A percentile compares a stretch with the other conserved stretches of the same genome.
These are phyloP conservation scores for Rhingia campestris DNA, from an alignment of 2,888 invertebrate genomes.

Conservation along the genomic window DNA sequence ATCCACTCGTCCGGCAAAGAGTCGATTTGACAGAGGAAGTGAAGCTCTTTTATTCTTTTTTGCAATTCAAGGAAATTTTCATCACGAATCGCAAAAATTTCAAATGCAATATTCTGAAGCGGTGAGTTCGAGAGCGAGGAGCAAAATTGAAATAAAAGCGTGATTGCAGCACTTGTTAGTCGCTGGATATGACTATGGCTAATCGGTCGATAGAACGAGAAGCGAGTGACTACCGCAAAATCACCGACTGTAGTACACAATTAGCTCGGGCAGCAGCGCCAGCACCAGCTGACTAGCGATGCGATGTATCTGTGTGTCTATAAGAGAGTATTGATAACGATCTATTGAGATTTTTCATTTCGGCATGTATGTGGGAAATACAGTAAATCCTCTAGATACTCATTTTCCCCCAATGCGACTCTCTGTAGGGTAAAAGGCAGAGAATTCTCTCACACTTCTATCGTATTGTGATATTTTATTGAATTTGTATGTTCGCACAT, in stretches of 20 bases:
- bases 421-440: neutral
- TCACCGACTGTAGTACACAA: neutral
- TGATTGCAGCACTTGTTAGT: slow-evolving; percentile 36
- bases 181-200: slow-evolving; percentile 8
- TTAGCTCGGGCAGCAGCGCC: slow-evolving; percentile 3
- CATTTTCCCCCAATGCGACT: neutral
- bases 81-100: slow-evolving; percentile 23
- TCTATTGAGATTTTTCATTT: slow-evolving; percentile 31
- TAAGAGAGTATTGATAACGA: slow-evolving; percentile 16
- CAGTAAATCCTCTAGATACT: neutral
- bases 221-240: slow-evolving; percentile 39
- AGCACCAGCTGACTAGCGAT: neutral
- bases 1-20: slow-evolving; percentile 40
- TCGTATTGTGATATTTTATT: neutral
- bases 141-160: slow-evolving; percentile 20
- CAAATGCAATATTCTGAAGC: slow-evolving; percentile 16
- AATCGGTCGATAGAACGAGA: slow-evolving; percentile 32
- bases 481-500: slow-evolving; percentile 1
- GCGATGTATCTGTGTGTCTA: slow-evolving; percentile 8
- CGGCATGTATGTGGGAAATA: slow-evolving; percentile 7
- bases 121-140: neutral
- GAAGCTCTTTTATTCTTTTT: slow-evolving; percentile 46
- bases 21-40: slow-evolving; percentile 2
- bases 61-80: slow-evolving; percentile 22
- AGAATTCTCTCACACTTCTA: too few species aligned